Evolutionary conservation across 2,888 invertebrate genomes (phyloP), one percentile per base, ranked within the genome.

Genomic region (Rhodophaea formosa): DNA sequence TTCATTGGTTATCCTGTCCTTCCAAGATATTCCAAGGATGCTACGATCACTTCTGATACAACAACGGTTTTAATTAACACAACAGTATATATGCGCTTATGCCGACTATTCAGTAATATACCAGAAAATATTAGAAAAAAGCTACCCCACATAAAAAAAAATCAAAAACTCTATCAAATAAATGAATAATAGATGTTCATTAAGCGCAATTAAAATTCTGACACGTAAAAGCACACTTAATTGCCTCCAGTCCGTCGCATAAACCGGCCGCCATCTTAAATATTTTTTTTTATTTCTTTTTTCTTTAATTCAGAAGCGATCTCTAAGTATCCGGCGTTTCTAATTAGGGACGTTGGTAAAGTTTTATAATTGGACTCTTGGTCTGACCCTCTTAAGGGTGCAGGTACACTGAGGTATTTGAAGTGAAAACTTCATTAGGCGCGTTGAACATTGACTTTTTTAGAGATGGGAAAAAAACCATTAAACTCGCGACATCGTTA

Each of bases 301-400:
- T 71, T 66, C 69, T 69, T 63, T 70, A 72, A 74, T 74, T 74
- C 66, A 60, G 64, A 72, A 74, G 72, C 71, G 71, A 78, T 78
- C 43, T 64, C 73, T 66, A 70, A 71, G 74, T 75, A 76, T 75
- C 74, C 71, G 67, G 64, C 63, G 62, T 64, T 66, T 69, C 75
- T 82, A 82, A 85, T 83, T 80, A 83, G 76, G 70, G 69, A 63
- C 71, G 73, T 71, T 75, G 65, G 65, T 67, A 75, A 85, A 82
- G 74, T 82, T 81, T 83, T 77, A 79, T 82, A 79, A 83, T 84
- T 79, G 80, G 78, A 72, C 76, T 74, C 79, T 74, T 72, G 61
- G 65, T 65, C 61, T 62, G 67, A 64, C 57, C 62, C 62, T 59
- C 65, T 60, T 67, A 59, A 61, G 55, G 67, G 49, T 52, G 44